Conservation (phyloP, 2,888 invertebrate species). For the Leuctra nigra region DNA sequence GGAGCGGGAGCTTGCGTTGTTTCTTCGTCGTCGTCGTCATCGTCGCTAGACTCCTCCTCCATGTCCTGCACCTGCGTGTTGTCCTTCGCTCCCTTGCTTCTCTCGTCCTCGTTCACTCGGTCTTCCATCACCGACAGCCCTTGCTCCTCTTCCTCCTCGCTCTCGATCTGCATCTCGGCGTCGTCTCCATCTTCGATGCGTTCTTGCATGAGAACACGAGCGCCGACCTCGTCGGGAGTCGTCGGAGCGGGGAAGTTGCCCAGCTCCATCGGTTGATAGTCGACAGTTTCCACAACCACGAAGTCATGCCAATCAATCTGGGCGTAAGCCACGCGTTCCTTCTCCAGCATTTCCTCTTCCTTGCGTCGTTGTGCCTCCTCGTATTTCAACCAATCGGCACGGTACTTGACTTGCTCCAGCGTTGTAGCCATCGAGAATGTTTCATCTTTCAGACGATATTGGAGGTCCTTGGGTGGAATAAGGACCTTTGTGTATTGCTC, state of each 20-base stretch:
- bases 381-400: conserved; percentile 95
- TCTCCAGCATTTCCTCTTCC: conserved; percentile 92
- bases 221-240: conserved; percentile 94
- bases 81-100: conserved; percentile 40
- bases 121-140: conserved; percentile 21
- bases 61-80: conserved; percentile 73
- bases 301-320: conserved; percentile 99
- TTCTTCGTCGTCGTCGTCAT: conserved; percentile 55
- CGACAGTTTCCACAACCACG: conserved; percentile 98
- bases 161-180: conserved; percentile 87
- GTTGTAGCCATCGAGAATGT: conserved; percentile 57
- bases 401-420: conserved; percentile 84
- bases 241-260: conserved; percentile 97
- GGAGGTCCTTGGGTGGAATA: conserved; percentile 89
- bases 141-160: conserved; percentile 43
- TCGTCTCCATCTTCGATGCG: conserved; percentile 73
- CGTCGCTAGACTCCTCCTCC: conserved; percentile 74
- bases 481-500: conserved; percentile 98
- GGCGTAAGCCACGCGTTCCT: conserved; percentile 91
- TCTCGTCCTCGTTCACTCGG: conserved; percentile 29
- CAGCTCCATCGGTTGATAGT: conserved; percentile 94
- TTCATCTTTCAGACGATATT: conserved; percentile 71
- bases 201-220: conserved; percentile 82
- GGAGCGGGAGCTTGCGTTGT: conserved; percentile 32
- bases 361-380: conserved; percentile 88